These are phyloP conservation scores for Brachionus asplanchnoidis DNA, from an alignment of 1,140 invertebrate genomes.

Conservation along the genomic window DNA sequence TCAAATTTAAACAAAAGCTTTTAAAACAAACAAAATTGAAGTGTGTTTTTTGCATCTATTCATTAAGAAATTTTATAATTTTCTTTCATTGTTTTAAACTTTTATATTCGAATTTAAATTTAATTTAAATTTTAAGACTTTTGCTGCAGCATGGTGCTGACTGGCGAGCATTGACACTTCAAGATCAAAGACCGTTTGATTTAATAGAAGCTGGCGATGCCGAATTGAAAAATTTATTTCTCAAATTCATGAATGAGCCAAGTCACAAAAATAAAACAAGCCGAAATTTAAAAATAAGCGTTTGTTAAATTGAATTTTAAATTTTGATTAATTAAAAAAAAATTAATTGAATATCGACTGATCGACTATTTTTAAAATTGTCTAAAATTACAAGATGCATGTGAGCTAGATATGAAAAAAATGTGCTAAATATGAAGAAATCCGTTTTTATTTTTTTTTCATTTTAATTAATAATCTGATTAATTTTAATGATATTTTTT, in stretches of 20 bases:
- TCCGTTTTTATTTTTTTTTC: neutral
- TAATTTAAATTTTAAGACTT: neutral
- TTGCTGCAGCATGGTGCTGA: constrained; percentile 24
- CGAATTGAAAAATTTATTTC: neutral
- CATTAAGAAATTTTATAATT: neutral
- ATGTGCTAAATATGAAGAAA: neutral
- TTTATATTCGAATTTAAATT: neutral
- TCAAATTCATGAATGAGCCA: neutral
- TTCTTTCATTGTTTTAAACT: neutral
- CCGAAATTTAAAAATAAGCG: neutral
- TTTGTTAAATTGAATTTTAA: neutral
- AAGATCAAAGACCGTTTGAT: constrained; percentile 12
- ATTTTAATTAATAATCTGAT: constrained; percentile 34
- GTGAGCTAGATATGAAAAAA: neutral
- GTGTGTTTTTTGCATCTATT: neutral
- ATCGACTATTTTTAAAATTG: neutral
- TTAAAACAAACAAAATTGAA: neutral
- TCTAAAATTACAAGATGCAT: neutral
- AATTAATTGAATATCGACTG: neutral
- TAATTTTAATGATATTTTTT: neutral
- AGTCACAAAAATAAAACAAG: neutral
- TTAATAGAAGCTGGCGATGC: neutral
- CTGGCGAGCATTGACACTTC: neutral
- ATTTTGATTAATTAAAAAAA: neutral
- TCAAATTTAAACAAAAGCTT: neutral